Evolutionary conservation across 2,797 vertebrate species (phyloP).

Genomic region (Thamnophis elegans): DNA sequence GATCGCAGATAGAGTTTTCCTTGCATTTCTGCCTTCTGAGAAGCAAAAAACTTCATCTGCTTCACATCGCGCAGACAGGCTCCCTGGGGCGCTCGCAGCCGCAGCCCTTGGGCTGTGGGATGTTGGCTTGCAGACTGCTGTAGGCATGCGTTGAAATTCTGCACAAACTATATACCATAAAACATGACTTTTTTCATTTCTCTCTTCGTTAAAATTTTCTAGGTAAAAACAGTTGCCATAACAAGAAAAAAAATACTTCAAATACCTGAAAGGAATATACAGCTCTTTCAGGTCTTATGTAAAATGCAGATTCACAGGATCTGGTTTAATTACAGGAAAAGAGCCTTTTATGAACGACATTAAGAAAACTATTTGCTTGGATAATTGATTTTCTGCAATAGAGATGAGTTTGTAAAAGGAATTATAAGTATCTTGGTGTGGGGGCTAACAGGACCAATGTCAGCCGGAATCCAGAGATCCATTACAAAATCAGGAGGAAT

Average conservation of each 20-base stretch:
- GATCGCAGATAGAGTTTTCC: no score
- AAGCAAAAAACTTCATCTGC: no score
- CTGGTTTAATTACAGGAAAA: not conserved
- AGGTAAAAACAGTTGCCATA: not conserved
- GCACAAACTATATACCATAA: rapidly evolving
- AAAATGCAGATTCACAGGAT: not conserved
- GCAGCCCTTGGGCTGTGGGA: no score
- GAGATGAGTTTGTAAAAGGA: not conserved
- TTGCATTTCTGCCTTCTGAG: no score
- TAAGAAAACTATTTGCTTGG: not conserved
- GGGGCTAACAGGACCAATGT: not conserved
- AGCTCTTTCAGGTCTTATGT: not conserved
- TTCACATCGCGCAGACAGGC: no score
- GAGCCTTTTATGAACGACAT: not conserved
- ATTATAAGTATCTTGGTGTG: not conserved
- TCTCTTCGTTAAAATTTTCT: not conserved
- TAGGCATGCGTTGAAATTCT: not conserved
- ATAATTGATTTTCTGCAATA: not conserved
- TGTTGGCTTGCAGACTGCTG: not conserved
- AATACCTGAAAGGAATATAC: not conserved
- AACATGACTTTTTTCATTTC: not conserved
- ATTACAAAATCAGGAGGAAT: not conserved
- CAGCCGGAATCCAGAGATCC: not conserved
- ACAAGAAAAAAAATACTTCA: not conserved
- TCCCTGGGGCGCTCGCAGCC: no score